Conservation (phyloP, 2,888 invertebrate genomes). For the Norana najaformis region DNA sequence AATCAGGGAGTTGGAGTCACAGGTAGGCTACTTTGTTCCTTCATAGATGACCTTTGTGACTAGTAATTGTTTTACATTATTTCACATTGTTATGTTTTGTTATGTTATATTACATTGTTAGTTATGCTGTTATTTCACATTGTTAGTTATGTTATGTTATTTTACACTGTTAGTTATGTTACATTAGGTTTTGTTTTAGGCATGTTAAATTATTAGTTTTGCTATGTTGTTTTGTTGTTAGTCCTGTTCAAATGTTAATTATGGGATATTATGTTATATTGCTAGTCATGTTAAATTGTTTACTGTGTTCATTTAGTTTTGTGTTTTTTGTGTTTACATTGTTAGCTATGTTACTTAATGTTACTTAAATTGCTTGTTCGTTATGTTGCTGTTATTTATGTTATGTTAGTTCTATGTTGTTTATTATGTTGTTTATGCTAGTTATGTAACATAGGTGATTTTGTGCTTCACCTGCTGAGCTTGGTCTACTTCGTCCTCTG, state of each 20-base stretch:
- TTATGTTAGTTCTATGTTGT: neutral
- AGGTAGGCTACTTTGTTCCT: neutral
- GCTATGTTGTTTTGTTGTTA: neutral
- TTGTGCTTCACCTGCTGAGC: too few relatives aligned
- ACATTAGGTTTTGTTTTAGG: neutral
- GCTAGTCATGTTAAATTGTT: neutral
- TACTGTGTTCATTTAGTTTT: too few relatives aligned
- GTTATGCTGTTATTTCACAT: neutral
- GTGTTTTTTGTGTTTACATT: too few relatives aligned
- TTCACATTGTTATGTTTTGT: neutral
- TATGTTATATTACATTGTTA: neutral
- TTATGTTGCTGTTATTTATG: too few relatives aligned
- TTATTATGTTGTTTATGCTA: too few relatives aligned
- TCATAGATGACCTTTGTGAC: neutral
- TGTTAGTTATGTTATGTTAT: neutral
- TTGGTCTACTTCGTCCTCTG: too few relatives aligned
- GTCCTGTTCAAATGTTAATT: neutral
- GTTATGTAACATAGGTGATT: too few relatives aligned
- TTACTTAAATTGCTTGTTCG: neutral
- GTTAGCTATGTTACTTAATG: neutral
- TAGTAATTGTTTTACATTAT: neutral
- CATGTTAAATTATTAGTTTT: neutral
- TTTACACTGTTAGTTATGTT: neutral
- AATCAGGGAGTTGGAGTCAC: neutral
- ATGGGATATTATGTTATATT: neutral